Percentiles rank a stretch among this genome's conserved stretches.
These are phyloP conservation scores for Chrysoperla carnea DNA, from an alignment of 1,140 invertebrate genomes.

Conservation along the genomic window DNA sequence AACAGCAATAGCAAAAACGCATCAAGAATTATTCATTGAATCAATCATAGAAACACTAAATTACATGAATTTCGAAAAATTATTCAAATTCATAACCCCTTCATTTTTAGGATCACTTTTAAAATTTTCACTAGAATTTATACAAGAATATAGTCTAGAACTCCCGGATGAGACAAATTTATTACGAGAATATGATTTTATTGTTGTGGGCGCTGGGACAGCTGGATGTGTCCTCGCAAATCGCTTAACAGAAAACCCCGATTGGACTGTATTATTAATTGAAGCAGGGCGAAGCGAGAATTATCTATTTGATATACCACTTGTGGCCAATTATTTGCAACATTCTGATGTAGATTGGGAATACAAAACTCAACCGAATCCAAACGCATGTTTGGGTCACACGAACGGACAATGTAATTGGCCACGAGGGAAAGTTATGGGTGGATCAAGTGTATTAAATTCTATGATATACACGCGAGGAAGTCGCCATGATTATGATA, in stretches of 20 bases:
- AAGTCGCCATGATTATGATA: conserved; percentile 37
- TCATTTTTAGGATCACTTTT: too few species aligned
- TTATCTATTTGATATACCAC: conserved; percentile 47
- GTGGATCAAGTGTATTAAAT: conserved; percentile 64
- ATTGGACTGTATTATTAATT: conserved; percentile 22
- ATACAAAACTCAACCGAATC: conserved; percentile 53
- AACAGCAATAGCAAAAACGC: too few species aligned
- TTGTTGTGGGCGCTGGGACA: conserved; percentile 28
- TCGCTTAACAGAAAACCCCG: conserved; percentile 21
- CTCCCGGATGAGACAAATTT: too few species aligned
- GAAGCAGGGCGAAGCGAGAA: conserved; percentile 20
- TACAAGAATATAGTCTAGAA: too few species aligned
- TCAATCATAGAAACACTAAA: too few species aligned
- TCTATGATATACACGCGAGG: conserved; percentile 83
- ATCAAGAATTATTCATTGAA: too few species aligned
- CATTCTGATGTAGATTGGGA: conserved; percentile 61
- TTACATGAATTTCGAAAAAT: too few species aligned
- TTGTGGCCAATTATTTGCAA: conserved; percentile 46
- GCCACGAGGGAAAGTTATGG: conserved; percentile 42
- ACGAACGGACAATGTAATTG: conserved; percentile 29
- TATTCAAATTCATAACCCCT: too few species aligned
- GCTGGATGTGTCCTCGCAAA: conserved; percentile 32
- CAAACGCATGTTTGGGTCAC: conserved; percentile 37
- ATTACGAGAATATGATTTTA: conserved; percentile 3
- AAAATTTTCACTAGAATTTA: too few species aligned